phyloP scores from a whole-genome alignment of 2,797 vertebrate genomes.

The Etheostoma perlongum region DNA sequence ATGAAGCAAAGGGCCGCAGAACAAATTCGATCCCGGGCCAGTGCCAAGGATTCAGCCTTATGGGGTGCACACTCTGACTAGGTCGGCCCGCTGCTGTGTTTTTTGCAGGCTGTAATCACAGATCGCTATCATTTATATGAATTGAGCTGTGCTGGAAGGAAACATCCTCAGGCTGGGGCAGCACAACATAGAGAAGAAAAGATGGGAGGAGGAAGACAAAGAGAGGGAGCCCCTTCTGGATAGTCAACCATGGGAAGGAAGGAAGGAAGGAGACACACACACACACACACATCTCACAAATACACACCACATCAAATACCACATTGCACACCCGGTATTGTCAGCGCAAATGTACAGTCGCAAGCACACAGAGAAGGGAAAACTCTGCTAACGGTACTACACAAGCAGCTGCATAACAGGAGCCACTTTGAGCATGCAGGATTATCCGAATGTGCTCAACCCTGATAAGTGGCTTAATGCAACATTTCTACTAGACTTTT shows the following conservation, averaged over 20 bases:
- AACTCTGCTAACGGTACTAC: constrained; percentile 67
- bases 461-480: constrained; percentile 89
- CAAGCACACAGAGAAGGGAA: constrained; percentile 45
- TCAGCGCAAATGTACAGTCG: constrained; percentile 17
- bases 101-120: constrained; percentile 53
- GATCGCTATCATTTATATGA: constrained; percentile 59
- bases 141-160: constrained; percentile 33
- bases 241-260: constrained; percentile 31
- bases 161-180: constrained; percentile 18
- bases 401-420: constrained; percentile 81
- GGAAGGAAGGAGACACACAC: no score
- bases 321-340: constrained; percentile 32
- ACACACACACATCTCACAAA: constrained; percentile 25
- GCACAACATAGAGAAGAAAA: constrained; percentile 6
- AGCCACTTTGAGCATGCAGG: constrained; percentile 84
- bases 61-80: no score
- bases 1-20: no score
- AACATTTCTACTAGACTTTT: constrained; percentile 83
- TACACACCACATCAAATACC: constrained; percentile 47
- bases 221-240: constrained; percentile 55
- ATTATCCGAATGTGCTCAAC: constrained; percentile 88
- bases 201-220: neutral
- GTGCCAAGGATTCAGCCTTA: no score
- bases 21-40: no score
- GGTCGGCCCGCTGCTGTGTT: constrained; percentile 30